Base-by-base conservation (phyloP, 2,797 vertebrate species). In the Crax fasciolata region DNA sequence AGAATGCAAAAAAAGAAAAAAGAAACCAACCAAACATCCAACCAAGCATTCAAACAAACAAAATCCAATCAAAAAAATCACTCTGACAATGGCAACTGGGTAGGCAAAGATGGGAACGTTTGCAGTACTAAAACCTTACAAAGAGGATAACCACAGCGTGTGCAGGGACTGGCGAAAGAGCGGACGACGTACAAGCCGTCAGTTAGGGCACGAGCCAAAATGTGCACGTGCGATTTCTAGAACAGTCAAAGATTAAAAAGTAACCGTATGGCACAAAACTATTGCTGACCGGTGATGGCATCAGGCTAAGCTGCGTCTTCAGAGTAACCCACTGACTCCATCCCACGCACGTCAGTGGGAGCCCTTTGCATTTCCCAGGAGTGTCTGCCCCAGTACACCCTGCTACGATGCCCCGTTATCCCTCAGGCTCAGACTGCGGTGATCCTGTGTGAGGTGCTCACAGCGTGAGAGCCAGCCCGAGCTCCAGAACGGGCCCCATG, bases 11-110 rank as follows among this genome's bases (percentile, higher is more conserved):
- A 84, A 19, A 7, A 61, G 65, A 19, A 61, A 17, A 17, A 39
- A 23, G 17, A 52, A 20, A 8, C 41, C 23, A 54, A 39, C 25
- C 95, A 93, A 74, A 91, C 93, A 97, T 96, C 95, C 79, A 2
- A 92, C 73, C 92, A 84, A 13, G 74, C 13, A 92, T 41, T 76
- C 83, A 90, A 41, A 88, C 93, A 78, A 61, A 87, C 68, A 75
- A 87, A 94, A 87, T 13, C 55, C 78, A 81, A 43, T 30, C 91
- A 55, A 66, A 41, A 63, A 9, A 8, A 2, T 1, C 94, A 63
- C 73, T 95, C 82, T 55, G 65, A 65, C 38, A n/a, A 63, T 21
- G 61, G 89, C 74, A 32, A 28, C 58, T 48, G 77, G 5, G 23
- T 21, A 68, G 78, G 62, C 58, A 80, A 87, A 73, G 49, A 16